Conservation (phyloP, 2,113 vertebrate species). For the Illadopsis cleaveri region DNA sequence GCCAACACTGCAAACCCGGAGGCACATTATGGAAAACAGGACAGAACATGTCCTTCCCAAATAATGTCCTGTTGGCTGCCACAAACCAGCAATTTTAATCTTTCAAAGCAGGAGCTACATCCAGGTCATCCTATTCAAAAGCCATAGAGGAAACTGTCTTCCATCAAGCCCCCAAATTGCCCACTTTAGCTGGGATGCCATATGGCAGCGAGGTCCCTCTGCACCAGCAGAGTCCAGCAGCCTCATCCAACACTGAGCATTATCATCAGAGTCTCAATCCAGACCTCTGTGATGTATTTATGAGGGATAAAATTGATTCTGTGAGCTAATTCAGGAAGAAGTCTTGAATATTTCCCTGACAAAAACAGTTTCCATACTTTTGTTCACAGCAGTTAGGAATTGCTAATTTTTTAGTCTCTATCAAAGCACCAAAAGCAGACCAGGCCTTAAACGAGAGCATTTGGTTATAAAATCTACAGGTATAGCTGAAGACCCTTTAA, state of each 20-base stretch:
- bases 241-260: background rate
- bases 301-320: background rate
- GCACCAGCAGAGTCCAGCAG: background rate
- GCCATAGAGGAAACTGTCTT: background rate
- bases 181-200: background rate
- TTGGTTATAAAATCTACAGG: background rate
- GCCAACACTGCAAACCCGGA: background rate
- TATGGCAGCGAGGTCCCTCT: background rate
- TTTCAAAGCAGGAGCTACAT: background rate
- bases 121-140: background rate
- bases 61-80: background rate
- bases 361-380: background rate
- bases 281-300: background rate
- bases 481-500: background rate
- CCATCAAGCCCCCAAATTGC: background rate
- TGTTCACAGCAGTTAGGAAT: background rate
- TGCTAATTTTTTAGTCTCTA: background rate
- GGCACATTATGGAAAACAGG: background rate
- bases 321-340: background rate
- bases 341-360: background rate
- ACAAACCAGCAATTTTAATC: background rate
- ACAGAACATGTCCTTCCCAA: background rate
- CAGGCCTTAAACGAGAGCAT: background rate
- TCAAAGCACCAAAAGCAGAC: background rate
- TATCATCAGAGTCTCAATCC: background rate